Evolutionary conservation across 2,888 invertebrate species (phyloP).

Genomic region (Hermaeophaga mercurialis): DNA sequence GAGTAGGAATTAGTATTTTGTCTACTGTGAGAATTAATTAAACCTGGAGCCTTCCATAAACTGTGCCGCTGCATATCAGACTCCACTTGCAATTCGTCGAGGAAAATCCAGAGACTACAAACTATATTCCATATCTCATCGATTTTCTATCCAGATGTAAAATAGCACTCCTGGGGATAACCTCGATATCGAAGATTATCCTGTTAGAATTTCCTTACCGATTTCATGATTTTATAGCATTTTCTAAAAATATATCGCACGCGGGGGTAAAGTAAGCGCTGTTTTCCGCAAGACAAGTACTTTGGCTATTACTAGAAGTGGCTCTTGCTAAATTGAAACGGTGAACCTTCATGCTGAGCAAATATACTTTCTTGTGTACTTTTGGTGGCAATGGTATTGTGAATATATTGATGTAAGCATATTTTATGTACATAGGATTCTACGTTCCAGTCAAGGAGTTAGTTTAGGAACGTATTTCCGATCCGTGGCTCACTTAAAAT

Average conservation of each 20-base stretch:
- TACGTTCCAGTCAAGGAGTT: neutral
- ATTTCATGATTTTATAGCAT: slow-evolving; percentile 25
- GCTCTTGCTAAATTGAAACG: slow-evolving; percentile 9
- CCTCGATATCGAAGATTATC: slow-evolving; percentile 30
- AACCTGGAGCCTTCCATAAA: too few species aligned
- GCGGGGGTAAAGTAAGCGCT: slow-evolving; percentile 1
- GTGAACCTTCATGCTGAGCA: neutral
- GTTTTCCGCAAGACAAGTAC: slow-evolving; percentile 12
- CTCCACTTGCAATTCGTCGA: slow-evolving; percentile 7
- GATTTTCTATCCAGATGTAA: slow-evolving; percentile 28
- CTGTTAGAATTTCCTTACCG: slow-evolving; percentile 27
- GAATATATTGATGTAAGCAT: neutral
- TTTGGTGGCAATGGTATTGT: neutral
- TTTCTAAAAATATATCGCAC: slow-evolving; percentile 13
- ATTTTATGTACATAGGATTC: neutral
- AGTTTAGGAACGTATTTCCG: slow-evolving; percentile 4
- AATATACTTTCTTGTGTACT: slow-evolving; percentile 5
- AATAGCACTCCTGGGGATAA: slow-evolving; percentile 28
- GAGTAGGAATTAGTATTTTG: too few species aligned
- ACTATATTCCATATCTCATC: slow-evolving; percentile 27
- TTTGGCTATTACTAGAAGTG: slow-evolving; percentile 4
- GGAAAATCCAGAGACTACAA: slow-evolving; percentile 22
- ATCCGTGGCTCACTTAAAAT: too few species aligned
- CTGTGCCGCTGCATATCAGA: too few species aligned
- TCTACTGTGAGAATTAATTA: too few species aligned